phyloP scores from a whole-genome alignment of 1,140 invertebrate genomes.

The Drosophila santomea region DNA sequence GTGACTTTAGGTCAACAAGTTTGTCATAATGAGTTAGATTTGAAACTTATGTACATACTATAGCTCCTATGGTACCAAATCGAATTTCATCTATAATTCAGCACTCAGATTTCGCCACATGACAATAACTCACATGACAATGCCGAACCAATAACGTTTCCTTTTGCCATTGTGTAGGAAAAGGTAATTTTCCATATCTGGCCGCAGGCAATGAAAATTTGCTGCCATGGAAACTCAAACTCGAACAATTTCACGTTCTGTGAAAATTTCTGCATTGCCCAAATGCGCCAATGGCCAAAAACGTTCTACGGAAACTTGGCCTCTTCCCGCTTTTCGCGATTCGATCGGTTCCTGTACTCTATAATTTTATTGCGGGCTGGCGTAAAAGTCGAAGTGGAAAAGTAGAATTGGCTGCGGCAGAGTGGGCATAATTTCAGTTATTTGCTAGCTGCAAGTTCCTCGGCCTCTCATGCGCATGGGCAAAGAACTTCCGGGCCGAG shows the following conservation, averaged over 20 bases:
- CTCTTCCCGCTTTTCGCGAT: conserved; percentile 7
- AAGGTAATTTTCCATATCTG: conserved; percentile 51
- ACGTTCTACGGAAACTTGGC: conserved; percentile 28
- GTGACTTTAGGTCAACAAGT: too few species aligned
- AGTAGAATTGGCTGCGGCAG: conserved; percentile 19
- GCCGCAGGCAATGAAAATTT: conserved; percentile 52
- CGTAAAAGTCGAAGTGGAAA: conserved; percentile 18
- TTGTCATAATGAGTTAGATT: too few species aligned
- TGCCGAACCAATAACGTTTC: neutral
- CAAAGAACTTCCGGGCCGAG: conserved; percentile 77
- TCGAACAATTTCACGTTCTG: conserved; percentile 28
- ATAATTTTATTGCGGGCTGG: conserved; percentile 40
- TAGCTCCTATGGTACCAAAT: too few species aligned
- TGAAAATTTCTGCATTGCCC: conserved; percentile 6
- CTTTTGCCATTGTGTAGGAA: conserved; percentile 1
- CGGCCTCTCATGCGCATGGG: conserved; percentile 66
- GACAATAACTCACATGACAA: neutral
- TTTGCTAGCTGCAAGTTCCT: conserved; percentile 72
- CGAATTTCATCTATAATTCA: neutral
- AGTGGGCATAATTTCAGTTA: conserved; percentile 71
- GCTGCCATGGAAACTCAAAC: conserved; percentile 38
- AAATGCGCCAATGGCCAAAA: conserved; percentile 43
- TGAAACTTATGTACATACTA: too few species aligned
- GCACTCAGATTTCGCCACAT: neutral
- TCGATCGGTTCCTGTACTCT: conserved; percentile 34